Base-by-base conservation (phyloP, 2,113 vertebrate genomes). In the Macroglossus sobrinus region DNA sequence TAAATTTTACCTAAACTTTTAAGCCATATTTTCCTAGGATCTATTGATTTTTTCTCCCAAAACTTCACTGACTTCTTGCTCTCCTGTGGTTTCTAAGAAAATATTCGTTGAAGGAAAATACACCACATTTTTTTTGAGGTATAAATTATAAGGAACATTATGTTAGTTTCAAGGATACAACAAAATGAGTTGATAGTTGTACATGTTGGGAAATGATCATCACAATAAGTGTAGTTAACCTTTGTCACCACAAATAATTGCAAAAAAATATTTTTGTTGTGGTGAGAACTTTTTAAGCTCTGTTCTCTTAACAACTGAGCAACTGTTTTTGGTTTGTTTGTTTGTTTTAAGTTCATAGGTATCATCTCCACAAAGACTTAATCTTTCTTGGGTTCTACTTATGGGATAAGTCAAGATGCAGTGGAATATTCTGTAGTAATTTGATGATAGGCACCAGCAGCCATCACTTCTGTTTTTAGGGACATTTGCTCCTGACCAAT, bases 21-120 rank as follows among this genome's bases (percentile, higher is more conserved):
- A 74, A 66, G 69, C 9, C 19, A 1, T 43, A 26, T 61, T 87
- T 82, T 30, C 33, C n/a, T 47, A 89, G 22, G 13, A 7, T 35
- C 61, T 80, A 30, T 38, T 26, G 14, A 71, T 30, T 38, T 10
- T 45, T 69, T 40, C 24, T 24, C 5, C 28, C 30, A 1, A n/a
- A 14, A 35, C 4, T 45, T 72, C 61, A 78, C 74, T 68, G 13
- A 55, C 9, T 82, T 82, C 26, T 72, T 10, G 10, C 8, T 89
- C 71, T 81, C 53, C 45, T 97, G 85, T 5, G 1, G 45, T 89
- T 91, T 95, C 63, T 92, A 93, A 88, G 78, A 89, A 96, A 93
- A 84, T 15, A 85, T 30, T 45, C 57, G 30, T 30, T 81, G 47
- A 61, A 72, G 35, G 35, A 93, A 96, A 91, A 69, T 59, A 66